Evolutionary conservation across 2,888 invertebrate species (phyloP), one percentile per base, ranked within the genome.

Genomic region (Xestoiulus laeticollis): DNA sequence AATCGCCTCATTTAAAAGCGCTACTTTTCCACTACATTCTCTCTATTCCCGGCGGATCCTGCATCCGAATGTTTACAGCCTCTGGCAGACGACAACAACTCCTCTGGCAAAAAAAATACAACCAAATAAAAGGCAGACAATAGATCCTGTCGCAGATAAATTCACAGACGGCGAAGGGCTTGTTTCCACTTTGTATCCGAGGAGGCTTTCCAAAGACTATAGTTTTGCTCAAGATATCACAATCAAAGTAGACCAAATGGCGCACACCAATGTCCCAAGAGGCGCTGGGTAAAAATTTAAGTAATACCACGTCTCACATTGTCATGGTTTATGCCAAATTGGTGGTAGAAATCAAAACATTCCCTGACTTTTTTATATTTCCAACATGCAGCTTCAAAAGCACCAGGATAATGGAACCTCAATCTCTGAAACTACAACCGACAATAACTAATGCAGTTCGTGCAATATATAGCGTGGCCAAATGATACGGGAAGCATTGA

Each of bases 71-170:
- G 78, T 78, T 78, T 78, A 78, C 78, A 78, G 78, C 26, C 30
- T 78, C 78, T 1, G 26, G 30, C 78, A 78, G 78, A 30, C 78
- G 78, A 78, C 26, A 78, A 78, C 78, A 78, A 78, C 78, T 22
- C 22, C 78, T 5, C 26, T 30, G 30, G 78, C 78, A 14, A 30
- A 78, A 78, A 78, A 78, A 78, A n/a, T n/a, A 78, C 78, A 78
- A 30, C 30, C 78, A 22, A 78, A 78, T 78, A 78, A 78, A 78
- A 78, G 78, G 78, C 78, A 78, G 78, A 78, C 78, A 78, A 78
- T 78, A 78, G 78, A 78, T 78, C 78, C 78, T 78, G 78, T 78
- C 78, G 78, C 78, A 78, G 78, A 78, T 78, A 78, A 78, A 78
- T 78, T 14, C 78, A 10, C 26, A 30, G 78, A 78, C 22, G 26